phyloP scores from a whole-genome alignment of 1,140 invertebrate genomes.

The Mactra quadrangularis region DNA sequence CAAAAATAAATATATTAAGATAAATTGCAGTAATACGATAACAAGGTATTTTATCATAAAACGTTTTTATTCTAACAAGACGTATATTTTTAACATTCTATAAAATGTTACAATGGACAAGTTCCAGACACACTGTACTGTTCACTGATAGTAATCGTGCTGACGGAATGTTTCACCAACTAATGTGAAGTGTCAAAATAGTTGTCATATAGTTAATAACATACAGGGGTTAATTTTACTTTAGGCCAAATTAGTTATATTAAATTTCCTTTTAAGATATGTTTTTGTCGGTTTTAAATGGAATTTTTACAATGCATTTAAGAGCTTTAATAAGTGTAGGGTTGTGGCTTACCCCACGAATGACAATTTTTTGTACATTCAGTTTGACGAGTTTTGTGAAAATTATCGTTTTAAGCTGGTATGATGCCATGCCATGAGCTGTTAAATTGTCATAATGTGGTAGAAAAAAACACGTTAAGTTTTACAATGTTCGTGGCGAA shows the following conservation, averaged over 20 bases:
- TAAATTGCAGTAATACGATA: too few species aligned
- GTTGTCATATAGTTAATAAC: slow-evolving; percentile 61
- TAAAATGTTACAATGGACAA: slow-evolving; percentile 25
- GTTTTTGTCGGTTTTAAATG: not conserved
- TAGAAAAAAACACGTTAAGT: slow-evolving; percentile 9
- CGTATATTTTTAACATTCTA: too few species aligned
- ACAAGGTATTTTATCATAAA: too few species aligned
- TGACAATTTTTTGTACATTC: too few species aligned
- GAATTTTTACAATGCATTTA: not conserved
- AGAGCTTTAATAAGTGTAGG: too few species aligned
- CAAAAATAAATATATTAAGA: too few species aligned
- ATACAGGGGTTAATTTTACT: slow-evolving; percentile 27
- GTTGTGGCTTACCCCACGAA: too few species aligned
- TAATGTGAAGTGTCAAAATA: slow-evolving; percentile 57
- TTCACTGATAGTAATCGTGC: slow-evolving; percentile 56
- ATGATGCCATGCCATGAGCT: not conserved
- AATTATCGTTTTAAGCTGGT: too few species aligned
- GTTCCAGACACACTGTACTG: slow-evolving; percentile 41
- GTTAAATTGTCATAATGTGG: slow-evolving; percentile 4
- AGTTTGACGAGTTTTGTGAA: too few species aligned
- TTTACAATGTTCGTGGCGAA: not conserved
- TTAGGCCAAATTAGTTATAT: slow-evolving; percentile 7
- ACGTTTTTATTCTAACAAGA: too few species aligned
- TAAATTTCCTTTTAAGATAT: slow-evolving; percentile 18
- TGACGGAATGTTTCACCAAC: slow-evolving; percentile 55